Conservation (phyloP, 2,797 vertebrate genomes). For the Coranthus polyacanthus region DNA sequence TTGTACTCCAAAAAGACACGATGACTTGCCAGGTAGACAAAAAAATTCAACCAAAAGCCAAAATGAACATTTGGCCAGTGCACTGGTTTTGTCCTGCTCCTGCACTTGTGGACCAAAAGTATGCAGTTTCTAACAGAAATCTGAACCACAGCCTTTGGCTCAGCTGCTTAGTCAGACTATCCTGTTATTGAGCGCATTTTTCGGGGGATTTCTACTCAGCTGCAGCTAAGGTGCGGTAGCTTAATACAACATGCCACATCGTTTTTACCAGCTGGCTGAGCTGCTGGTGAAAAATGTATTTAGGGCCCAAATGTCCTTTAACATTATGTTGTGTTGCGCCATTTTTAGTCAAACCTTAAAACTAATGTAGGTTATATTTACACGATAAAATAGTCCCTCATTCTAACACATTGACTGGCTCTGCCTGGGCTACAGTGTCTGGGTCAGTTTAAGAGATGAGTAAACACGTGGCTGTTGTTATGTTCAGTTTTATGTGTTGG, state of each 20-base stretch:
- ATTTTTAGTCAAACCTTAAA: too few species aligned
- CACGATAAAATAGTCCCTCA: conserved; percentile 44
- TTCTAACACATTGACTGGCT: conserved; percentile 1
- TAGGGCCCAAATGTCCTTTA: conserved; percentile 27
- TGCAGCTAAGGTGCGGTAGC: conserved; percentile 4
- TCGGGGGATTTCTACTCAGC: conserved; percentile 13
- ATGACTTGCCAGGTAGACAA: too few species aligned
- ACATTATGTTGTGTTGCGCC: conserved; percentile 27
- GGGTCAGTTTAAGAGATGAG: too few species aligned
- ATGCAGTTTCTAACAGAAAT: conserved; percentile 7
- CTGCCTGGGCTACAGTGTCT: conserved; percentile 19
- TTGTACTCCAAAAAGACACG: too few species aligned
- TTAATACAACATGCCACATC: conserved; percentile 42
- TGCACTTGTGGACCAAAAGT: not conserved
- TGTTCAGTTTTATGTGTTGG: conserved; percentile 41
- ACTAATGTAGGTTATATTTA: conserved; percentile 49
- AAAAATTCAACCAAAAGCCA: not conserved
- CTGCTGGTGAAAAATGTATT: conserved; percentile 11
- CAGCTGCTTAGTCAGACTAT: not conserved
- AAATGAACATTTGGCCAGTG: not conserved
- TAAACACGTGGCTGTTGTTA: not conserved
- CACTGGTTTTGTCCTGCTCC: too few species aligned
- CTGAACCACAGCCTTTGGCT: conserved; percentile 4
- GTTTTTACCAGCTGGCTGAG: conserved; percentile 43
- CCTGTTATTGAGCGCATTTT: conserved; percentile 20